A percentile compares a stretch with the other conserved stretches of the same genome.
These are phyloP conservation scores for Cyprinus carpio DNA, from an alignment of 2,113 vertebrate species.

Conservation along the genomic window DNA sequence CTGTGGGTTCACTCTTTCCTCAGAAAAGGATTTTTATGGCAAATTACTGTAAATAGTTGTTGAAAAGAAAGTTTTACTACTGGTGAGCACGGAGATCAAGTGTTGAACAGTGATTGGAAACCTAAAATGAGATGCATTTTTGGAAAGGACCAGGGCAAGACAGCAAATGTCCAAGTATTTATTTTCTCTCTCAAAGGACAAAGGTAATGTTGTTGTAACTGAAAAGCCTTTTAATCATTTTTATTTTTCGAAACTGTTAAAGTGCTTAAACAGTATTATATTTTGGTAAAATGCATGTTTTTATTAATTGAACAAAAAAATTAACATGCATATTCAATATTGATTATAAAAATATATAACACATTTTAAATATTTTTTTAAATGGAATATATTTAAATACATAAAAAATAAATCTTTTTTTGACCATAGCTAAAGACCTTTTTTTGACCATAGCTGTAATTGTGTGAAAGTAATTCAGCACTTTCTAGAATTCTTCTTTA, in stretches of 20 bases:
- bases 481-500: background rate
- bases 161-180: conserved; percentile 17
- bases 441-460: background rate
- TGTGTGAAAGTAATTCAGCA: background rate
- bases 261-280: background rate
- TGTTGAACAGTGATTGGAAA: conserved; percentile 21
- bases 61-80: conserved; percentile 8
- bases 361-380: too few relatives aligned
- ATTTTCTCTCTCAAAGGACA: conserved; percentile 16
- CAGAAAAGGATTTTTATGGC: conserved; percentile 4
- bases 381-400: too few relatives aligned
- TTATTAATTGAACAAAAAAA: background rate
- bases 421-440: background rate
- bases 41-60: background rate
- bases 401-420: background rate
- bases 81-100: conserved; percentile 11
- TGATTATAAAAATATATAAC: too few relatives aligned
- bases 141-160: conserved; percentile 17
- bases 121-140: background rate
- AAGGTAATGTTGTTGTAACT: conserved; percentile 24
- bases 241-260: background rate
- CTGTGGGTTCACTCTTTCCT: conserved; percentile 40
- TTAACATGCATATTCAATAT: too few relatives aligned
- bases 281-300: background rate
- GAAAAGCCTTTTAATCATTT: too few relatives aligned